phyloP scores from a whole-genome alignment of 1,140 invertebrate species.

The Berghia stephanieae region DNA sequence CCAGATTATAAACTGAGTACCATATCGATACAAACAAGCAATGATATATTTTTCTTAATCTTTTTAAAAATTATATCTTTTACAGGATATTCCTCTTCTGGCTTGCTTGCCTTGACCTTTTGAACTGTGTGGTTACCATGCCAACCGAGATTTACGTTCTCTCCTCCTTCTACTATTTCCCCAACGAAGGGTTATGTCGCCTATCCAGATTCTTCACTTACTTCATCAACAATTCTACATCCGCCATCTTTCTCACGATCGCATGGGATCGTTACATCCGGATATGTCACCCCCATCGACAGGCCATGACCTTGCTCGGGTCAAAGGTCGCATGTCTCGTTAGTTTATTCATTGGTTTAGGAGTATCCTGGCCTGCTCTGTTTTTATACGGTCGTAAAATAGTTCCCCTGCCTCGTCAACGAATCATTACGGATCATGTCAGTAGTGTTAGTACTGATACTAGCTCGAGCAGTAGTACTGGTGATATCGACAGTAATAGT shows the following conservation, averaged over 20 bases:
- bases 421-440: conserved; percentile 26
- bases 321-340: conserved; percentile 45
- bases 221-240: conserved; percentile 46
- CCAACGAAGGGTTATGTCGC: conserved; percentile 46
- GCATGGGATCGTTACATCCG: conserved; percentile 54
- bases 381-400: conserved; percentile 46
- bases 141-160: conserved; percentile 51
- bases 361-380: conserved; percentile 49
- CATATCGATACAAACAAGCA: too few relatives aligned
- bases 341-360: conserved; percentile 38
- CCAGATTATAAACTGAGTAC: too few relatives aligned
- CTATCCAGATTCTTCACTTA: conserved; percentile 49
- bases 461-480: too few relatives aligned
- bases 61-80: too few relatives aligned
- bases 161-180: conserved; percentile 45
- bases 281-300: conserved; percentile 48
- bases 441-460: too few relatives aligned
- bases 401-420: conserved; percentile 12
- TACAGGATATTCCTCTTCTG: conserved; percentile 46
- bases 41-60: too few relatives aligned
- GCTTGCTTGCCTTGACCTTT: conserved; percentile 49
- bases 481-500: too few relatives aligned
- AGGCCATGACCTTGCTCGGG: conserved; percentile 36
- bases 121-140: conserved; percentile 53
- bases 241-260: conserved; percentile 48